A percentile compares a stretch with the other conserved stretches of the same genome.
phyloP scores from a whole-genome alignment of 2,113 vertebrate species.

The Gymnogyps californianus region DNA sequence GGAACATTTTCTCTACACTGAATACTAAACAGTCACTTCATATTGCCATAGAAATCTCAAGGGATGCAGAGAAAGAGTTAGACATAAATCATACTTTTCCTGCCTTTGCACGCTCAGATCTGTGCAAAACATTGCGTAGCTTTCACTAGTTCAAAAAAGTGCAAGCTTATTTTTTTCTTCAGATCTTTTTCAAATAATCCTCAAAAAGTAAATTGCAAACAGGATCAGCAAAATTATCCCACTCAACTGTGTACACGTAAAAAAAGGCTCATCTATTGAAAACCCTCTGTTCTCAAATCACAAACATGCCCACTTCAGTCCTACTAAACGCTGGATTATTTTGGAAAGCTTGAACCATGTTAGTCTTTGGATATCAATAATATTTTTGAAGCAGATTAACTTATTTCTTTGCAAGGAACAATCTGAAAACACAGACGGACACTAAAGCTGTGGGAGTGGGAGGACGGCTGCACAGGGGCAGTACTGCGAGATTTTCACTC shows the following conservation, averaged over 20 bases:
- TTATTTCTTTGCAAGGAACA: neutral
- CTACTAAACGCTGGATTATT: neutral
- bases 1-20: neutral
- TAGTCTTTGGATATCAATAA: neutral
- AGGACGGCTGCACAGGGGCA: neutral
- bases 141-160: neutral
- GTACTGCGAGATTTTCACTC: too few species aligned
- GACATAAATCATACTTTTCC: neutral
- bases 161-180: neutral
- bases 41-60: neutral
- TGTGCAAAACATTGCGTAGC: neutral
- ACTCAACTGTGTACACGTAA: neutral
- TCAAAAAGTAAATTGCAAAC: neutral
- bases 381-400: neutral
- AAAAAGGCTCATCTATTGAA: neutral
- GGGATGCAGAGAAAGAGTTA: neutral
- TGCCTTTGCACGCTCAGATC: neutral
- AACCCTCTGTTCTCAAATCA: neutral
- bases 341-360: neutral
- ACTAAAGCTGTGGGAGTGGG: neutral
- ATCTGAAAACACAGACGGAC: neutral
- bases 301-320: neutral
- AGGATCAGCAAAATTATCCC: neutral
- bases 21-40: neutral
- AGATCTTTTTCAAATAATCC: neutral